Evolutionary conservation across 2,797 vertebrate species (phyloP), one percentile per base, ranked within the genome.

Genomic region (Paguma larvata): DNA sequence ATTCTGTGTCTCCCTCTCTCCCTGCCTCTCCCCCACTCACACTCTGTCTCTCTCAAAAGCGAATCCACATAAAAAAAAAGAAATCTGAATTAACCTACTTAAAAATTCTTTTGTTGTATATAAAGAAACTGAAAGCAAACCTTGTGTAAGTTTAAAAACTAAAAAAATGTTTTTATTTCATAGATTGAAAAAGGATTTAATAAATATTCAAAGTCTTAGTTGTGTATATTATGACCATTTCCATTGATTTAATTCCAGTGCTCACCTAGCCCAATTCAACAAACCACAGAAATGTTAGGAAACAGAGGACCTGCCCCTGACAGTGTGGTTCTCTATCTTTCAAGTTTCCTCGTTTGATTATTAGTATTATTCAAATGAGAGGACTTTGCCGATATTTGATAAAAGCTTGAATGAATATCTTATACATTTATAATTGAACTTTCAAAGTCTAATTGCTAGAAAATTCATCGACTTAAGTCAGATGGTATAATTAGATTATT

Each of bases 331-430:
- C 30, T 27, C 18, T 75, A 46, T 12, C 46, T 68, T 5, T 77
- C 13, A 27, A 15, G 27, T 44, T 46, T 38, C 23, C 8, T 75
- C n/a, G 67, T 95, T 62, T 72, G 44, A 85, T 90, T 27, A 80
- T 41, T 38, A 70, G 34, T 56, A 44, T 85, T 48, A 89, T 95
- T 96, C 91, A 91, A 85, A 85, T 85, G 44, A 95, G 48, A 91
- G 38, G 25, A 67, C 48, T 93, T 85, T 96, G 73, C 44, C 94
- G 97, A 92, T 95, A 95, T 95, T 86, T 88, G 62, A 96, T 91
- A 83, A 92, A 96, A 93, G 68, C 72, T 73, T 8, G 34, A 89
- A 96, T 97, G 89, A 86, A 85, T 96, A 77, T 93, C 95, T 96
- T 75, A 95, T 95, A 85, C 5, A 86, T 68, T 94, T 91, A 51